phyloP scores from a whole-genome alignment of 2,797 vertebrate genomes.

The Sebastes iracundus region DNA sequence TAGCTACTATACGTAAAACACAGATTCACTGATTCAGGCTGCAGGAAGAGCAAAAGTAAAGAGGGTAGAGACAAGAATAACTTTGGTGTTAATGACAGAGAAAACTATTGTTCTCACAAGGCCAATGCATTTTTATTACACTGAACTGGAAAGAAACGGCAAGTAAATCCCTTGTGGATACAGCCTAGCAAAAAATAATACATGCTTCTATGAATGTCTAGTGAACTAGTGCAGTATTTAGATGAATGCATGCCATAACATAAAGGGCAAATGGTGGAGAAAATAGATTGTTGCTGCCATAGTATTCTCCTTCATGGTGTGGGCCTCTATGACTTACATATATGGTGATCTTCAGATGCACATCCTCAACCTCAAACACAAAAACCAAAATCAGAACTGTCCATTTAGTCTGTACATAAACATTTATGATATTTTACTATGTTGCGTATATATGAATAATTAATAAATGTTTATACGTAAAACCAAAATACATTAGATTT shows the following conservation, averaged over 20 bases:
- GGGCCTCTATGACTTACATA: not conserved
- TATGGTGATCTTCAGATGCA: not conserved
- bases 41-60: not conserved
- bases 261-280: not conserved
- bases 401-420: not conserved
- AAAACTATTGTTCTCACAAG: not conserved
- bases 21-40: not conserved
- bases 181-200: not conserved
- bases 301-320: not conserved
- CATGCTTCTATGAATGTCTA: not conserved
- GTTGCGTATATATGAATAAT: not conserved
- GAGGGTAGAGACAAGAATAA: not conserved
- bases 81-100: not conserved
- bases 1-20: not conserved
- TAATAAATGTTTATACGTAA: not conserved
- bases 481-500: not conserved
- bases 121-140: conserved; percentile 6
- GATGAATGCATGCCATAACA: not conserved
- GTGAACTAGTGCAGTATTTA: not conserved
- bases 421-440: not conserved
- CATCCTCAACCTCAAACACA: not conserved
- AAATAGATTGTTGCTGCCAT: not conserved
- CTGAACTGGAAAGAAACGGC: not conserved
- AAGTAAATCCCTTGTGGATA: not conserved
- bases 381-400: not conserved